phyloP scores from a whole-genome alignment of 2,797 vertebrate genomes.

The Vespertilio murinus region DNA sequence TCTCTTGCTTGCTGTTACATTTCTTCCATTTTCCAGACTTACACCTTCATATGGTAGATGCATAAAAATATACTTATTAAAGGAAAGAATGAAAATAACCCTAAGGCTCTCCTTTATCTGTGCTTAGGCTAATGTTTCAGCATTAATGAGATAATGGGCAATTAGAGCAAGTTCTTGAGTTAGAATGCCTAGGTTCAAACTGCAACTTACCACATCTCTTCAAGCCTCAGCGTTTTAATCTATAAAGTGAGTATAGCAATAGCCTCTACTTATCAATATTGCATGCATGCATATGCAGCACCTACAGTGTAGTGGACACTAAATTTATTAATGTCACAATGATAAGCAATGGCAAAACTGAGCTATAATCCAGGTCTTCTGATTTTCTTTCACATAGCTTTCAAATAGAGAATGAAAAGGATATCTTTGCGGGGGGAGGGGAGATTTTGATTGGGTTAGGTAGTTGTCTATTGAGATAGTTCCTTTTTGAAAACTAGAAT shows the following conservation, averaged over 20 bases:
- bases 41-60: background rate
- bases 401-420: background rate
- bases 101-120: background rate
- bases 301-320: background rate
- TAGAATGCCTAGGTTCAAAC: background rate
- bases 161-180: background rate
- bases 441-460: background rate
- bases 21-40: background rate
- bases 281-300: background rate
- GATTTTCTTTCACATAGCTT: background rate
- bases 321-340: background rate
- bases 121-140: background rate
- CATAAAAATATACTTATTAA: background rate
- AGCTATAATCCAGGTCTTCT: background rate
- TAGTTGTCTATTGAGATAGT: background rate
- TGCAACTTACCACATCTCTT: background rate
- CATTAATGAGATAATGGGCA: background rate
- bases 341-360: background rate
- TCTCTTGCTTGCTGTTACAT: background rate
- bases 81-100: background rate
- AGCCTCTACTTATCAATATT: background rate
- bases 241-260: background rate
- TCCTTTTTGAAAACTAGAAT: background rate
- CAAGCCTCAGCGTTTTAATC: background rate
- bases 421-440: background rate